Evolutionary conservation across 2,113 vertebrate species (phyloP), one percentile per base, ranked within the genome.

Genomic region (Pipra filicauda): DNA sequence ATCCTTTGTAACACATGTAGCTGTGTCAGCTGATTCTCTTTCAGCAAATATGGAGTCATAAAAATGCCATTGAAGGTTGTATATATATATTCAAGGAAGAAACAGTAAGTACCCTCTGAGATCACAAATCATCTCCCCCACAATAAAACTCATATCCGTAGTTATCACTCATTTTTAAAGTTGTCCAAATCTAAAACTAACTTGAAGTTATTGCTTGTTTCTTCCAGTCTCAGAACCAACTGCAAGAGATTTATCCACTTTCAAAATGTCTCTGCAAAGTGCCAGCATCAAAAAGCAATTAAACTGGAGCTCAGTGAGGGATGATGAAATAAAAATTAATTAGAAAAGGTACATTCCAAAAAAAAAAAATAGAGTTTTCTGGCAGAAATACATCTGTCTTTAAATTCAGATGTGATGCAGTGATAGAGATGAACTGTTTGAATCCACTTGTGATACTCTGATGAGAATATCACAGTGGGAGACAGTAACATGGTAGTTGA

Each of bases 271-370:
- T 78, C 70, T 76, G 52, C 35, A 66, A 92, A 80, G 22, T 76
- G 49, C 82, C 46, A 39, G 12, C 75, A 87, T 62, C 89, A 73
- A 59, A 72, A 89, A 30, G 39, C 77, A 94, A 69, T 48, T 79
- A 88, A 91, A 86, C 33, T 51, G 51, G 77, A 88, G 46, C 64
- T 92, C 33, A 17, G 58, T 57, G 85, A 95, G 69, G 55, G 51
- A 74, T 6, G 64, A 39, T 62, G 78, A 88, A 77, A 85, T 66
- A 85, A 93, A 93, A 96, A 94, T 46, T 75, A 81, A 82, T 93
- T 83, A 66, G 81, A 91, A 51, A 39, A 43, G 2, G 6, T 15
- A 11, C 12, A 8, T 49, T 91, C 16, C 11, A 39, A 35, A 33
- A 48, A 37, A 48, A 37, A 77, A 30, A 39, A 46, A 35, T 21